Evolutionary conservation across 2,797 vertebrate genomes (phyloP).

Genomic region (Oreonectes daqikongensis): DNA sequence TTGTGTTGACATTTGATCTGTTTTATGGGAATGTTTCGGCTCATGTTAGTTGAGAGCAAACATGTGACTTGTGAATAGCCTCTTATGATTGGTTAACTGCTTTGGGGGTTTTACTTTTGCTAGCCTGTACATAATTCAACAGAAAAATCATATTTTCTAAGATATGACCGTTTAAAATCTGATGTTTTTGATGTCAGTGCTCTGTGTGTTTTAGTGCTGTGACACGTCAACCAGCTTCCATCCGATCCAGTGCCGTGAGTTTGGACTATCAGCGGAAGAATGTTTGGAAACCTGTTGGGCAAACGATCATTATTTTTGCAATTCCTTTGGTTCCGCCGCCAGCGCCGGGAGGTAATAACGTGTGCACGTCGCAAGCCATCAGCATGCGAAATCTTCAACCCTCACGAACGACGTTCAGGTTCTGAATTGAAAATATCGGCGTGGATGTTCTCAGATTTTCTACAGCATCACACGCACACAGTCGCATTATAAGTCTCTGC

Average conservation of each 20-base stretch:
- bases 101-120: too few species aligned
- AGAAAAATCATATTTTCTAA: too few species aligned
- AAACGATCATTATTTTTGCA: neutral
- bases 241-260: neutral
- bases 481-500: neutral
- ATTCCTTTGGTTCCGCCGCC: neutral
- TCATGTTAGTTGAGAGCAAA: too few species aligned
- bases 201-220: neutral
- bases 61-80: too few species aligned
- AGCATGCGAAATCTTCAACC: neutral
- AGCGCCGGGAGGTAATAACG: neutral
- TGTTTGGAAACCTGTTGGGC: neutral
- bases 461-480: neutral
- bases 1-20: too few species aligned
- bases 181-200: neutral
- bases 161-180: neutral
- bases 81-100: too few species aligned
- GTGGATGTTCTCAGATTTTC: neutral
- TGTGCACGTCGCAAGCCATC: neutral
- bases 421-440: neutral
- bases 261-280: neutral
- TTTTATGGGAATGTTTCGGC: too few species aligned
- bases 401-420: neutral
- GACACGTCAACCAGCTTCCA: neutral
- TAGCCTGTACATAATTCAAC: too few species aligned